Percentiles rank a stretch among this genome's conserved stretches.
Evolutionary conservation across 2,888 invertebrate genomes (phyloP).

Genomic region (Patella caerulea): DNA sequence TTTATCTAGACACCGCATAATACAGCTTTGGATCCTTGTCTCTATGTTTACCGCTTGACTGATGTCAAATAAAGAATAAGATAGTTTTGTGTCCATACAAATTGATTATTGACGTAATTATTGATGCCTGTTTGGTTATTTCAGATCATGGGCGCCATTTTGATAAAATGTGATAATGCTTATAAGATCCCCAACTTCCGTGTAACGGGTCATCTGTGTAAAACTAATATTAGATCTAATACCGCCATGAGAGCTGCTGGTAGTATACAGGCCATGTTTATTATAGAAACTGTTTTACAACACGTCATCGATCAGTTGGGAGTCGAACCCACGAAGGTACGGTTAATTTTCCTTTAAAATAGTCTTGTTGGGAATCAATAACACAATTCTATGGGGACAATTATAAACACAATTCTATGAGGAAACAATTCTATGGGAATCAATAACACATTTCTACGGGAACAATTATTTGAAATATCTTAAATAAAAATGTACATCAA

Average conservation of each 20-base stretch:
- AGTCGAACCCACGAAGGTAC: slow-evolving; percentile 78
- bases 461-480: too few relatives aligned
- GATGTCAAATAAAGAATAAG: too few relatives aligned
- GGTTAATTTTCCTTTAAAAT: neutral
- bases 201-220: slow-evolving; percentile 80
- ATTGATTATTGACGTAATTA: neutral
- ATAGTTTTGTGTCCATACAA: neutral
- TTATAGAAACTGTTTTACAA: slow-evolving; percentile 47
- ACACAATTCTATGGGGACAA: neutral
- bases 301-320: slow-evolving; percentile 78
- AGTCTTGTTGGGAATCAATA: neutral
- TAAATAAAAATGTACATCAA: too few relatives aligned
- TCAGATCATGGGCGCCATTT: slow-evolving; percentile 85
- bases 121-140: slow-evolving; percentile 15
- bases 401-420: too few relatives aligned
- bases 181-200: slow-evolving; percentile 84
- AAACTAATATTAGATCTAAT: slow-evolving; percentile 91
- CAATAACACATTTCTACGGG: too few relatives aligned
- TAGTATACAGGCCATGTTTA: slow-evolving; percentile 52
- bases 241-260: slow-evolving; percentile 83
- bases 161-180: slow-evolving; percentile 73
- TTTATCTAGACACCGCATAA: too few relatives aligned
- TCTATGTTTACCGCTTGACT: too few relatives aligned
- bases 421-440: too few relatives aligned
- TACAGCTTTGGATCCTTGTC: too few relatives aligned